Evolutionary conservation across 35 echinoderm and acorn worm genomes (phyloP).

Genomic region (Apostichopus japonicus): DNA sequence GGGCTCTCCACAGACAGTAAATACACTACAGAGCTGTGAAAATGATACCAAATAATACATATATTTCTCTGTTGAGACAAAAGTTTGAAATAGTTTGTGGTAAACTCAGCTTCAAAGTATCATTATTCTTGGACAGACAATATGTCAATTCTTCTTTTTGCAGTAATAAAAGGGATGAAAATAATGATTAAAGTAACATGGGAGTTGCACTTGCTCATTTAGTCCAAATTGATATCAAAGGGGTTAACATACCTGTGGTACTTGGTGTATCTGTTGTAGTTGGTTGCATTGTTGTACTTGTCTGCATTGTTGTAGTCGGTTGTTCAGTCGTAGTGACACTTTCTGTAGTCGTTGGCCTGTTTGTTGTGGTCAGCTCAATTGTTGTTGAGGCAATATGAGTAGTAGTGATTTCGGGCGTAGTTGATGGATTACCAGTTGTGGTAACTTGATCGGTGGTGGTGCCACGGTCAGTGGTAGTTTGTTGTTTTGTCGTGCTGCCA

Average conservation of each 20-base stretch:
- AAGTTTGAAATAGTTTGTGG: no score
- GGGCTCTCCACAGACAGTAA: no score
- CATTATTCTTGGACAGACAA: not conserved
- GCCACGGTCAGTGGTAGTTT: not conserved
- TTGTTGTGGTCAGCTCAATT: not conserved
- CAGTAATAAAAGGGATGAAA: not conserved
- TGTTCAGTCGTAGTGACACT: not conserved
- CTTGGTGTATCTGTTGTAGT: slow-evolving; percentile 27
- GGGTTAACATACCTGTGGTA: slow-evolving; percentile 8
- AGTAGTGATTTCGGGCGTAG: not conserved
- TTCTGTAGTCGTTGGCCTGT: not conserved
- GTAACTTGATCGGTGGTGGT: not conserved
- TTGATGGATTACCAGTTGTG: slow-evolving; percentile 19
- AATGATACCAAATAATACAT: no score
- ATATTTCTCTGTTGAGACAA: no score
- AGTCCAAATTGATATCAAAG: not conserved
- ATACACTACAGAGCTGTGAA: no score
- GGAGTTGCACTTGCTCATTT: not conserved
- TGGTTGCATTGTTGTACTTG: not conserved
- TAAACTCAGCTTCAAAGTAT: not conserved
- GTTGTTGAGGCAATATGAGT: slow-evolving; percentile 2
- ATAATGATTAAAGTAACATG: not conserved
- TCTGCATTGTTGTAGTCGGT: not conserved
- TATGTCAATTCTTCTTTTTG: not conserved
- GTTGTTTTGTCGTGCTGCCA: not conserved